Evolutionary conservation across 2,888 invertebrate genomes (phyloP).

Genomic region (Sturmia bella): DNA sequence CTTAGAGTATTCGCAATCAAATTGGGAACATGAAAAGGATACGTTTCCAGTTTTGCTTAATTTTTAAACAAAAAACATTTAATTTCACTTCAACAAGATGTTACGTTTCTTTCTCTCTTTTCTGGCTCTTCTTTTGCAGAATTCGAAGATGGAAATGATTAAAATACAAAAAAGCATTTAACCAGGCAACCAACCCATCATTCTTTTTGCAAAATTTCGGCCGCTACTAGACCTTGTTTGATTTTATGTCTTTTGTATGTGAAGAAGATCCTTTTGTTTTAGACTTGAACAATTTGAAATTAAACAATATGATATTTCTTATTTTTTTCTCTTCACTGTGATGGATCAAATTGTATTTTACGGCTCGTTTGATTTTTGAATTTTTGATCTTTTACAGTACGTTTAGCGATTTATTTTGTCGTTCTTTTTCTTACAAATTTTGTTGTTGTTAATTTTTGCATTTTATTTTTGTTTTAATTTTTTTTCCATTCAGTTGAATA

Average conservation of each 20-base stretch:
- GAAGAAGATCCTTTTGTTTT: constrained; percentile 66
- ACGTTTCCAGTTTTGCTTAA: constrained; percentile 21
- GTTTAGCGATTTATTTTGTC: constrained; percentile 61
- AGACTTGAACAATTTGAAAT: constrained; percentile 39
- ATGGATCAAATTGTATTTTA: constrained; percentile 68
- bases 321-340: constrained; percentile 17
- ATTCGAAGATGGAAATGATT: constrained; percentile 59
- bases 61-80: constrained; percentile 38
- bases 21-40: constrained; percentile 50
- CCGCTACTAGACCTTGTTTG: constrained; percentile 37
- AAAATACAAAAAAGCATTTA: constrained; percentile 1
- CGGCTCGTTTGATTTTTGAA: constrained; percentile 72
- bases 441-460: constrained; percentile 27
- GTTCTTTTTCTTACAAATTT: constrained; percentile 38
- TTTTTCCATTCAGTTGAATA: constrained; percentile 52
- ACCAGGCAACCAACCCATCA: constrained; percentile 11
- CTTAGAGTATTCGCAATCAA: constrained; percentile 68
- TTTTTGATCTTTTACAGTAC: constrained; percentile 68
- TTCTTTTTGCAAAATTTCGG: constrained; percentile 5
- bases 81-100: constrained; percentile 37
- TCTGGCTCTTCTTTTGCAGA: constrained; percentile 29
- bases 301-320: constrained; percentile 30
- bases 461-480: constrained; percentile 10
- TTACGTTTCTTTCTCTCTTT: constrained; percentile 10
- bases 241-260: constrained; percentile 54